A percentile compares a stretch with the other conserved stretches of the same genome.
phyloP scores from a whole-genome alignment of 2,113 vertebrate species.

The Connochaetes taurinus region DNA sequence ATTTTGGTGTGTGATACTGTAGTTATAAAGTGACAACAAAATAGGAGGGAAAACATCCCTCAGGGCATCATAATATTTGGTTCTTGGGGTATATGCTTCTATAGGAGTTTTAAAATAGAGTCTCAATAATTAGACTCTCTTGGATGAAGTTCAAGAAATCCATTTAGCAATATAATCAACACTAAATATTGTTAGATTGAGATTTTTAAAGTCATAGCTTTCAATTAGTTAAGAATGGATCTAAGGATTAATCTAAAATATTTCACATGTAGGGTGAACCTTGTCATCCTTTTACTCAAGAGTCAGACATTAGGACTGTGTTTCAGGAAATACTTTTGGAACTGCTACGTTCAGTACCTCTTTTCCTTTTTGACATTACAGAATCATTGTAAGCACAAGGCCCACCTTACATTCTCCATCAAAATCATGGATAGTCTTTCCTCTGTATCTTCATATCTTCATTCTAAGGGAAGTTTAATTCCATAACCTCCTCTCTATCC shows the following conservation, averaged over 20 bases:
- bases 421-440: neutral
- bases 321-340: neutral
- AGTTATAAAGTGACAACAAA: conserved; percentile 12
- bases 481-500: neutral
- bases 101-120: conserved; percentile 8
- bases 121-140: neutral
- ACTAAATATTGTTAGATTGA: neutral
- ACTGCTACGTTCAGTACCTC: neutral
- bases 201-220: neutral
- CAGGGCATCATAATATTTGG: neutral
- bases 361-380: neutral
- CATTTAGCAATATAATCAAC: neutral
- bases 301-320: neutral
- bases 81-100: neutral
- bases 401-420: neutral
- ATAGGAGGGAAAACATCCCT: neutral
- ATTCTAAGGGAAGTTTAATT: neutral
- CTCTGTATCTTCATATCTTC: neutral
- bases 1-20: neutral
- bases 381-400: neutral
- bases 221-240: neutral
- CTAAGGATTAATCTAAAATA: neutral
- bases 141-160: neutral
- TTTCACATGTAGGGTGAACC: neutral
- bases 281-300: neutral